A percentile compares a stretch with the other conserved stretches of the same genome.
These are phyloP conservation scores for Drosophila auraria DNA, from an alignment of 1,140 invertebrate species.

Conservation along the genomic window DNA sequence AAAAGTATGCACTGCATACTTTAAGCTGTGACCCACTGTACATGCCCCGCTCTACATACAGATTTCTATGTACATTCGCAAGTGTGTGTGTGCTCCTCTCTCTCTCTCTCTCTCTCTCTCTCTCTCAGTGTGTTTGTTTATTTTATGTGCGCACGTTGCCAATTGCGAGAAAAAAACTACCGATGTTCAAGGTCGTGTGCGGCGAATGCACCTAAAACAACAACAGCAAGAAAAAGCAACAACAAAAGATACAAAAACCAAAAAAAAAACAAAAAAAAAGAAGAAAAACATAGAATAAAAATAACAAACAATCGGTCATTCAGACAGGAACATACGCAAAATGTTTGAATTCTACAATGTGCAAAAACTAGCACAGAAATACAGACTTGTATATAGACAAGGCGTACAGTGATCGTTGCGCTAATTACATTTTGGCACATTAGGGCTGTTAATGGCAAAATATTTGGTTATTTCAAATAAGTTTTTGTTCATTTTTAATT, in stretches of 20 bases:
- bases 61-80: background rate
- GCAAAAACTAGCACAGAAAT: slow-evolving; percentile 60
- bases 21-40: too few species aligned
- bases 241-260: slow-evolving; percentile 9
- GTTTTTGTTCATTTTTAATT: background rate
- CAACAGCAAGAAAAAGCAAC: slow-evolving; percentile 30
- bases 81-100: background rate
- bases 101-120: too few species aligned
- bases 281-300: slow-evolving; percentile 13
- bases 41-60: background rate
- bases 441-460: background rate
- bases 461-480: too few species aligned
- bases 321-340: slow-evolving; percentile 66
- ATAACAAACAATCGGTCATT: slow-evolving; percentile 45
- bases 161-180: slow-evolving; percentile 56
- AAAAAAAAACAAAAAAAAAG: background rate
- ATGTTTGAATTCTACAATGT: slow-evolving; percentile 72
- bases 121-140: slow-evolving; percentile 22
- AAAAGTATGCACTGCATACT: too few species aligned
- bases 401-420: background rate
- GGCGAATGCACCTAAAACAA: slow-evolving; percentile 71
- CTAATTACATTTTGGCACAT: background rate
- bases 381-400: slow-evolving; percentile 1
- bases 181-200: slow-evolving; percentile 68
- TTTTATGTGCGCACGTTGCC: slow-evolving; percentile 73